phyloP scores from a whole-genome alignment of 2,113 vertebrate species.

The Rhabdornis inornatus region DNA sequence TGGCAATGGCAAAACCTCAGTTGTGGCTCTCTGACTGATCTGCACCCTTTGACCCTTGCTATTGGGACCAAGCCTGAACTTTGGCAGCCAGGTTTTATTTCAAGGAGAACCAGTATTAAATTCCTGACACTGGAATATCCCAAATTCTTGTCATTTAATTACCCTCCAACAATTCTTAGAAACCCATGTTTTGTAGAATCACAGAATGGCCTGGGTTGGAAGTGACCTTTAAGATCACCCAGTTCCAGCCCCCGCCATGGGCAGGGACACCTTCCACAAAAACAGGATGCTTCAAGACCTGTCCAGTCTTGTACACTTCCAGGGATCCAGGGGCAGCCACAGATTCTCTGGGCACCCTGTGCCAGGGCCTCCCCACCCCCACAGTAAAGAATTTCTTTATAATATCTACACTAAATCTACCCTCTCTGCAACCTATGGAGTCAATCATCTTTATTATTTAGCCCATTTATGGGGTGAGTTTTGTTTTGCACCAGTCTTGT shows the following conservation, averaged over 20 bases:
- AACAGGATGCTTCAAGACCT: background rate
- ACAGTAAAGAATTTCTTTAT: background rate
- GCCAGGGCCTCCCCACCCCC: background rate
- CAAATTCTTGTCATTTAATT: background rate
- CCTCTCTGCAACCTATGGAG: background rate
- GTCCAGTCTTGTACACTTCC: background rate
- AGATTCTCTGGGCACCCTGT: background rate
- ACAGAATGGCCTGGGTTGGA: background rate
- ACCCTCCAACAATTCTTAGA: background rate
- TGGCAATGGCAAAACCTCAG: background rate
- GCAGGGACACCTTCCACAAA: background rate
- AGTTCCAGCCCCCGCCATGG: background rate
- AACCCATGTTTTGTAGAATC: accelerated
- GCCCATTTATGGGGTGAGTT: background rate
- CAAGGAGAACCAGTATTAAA: background rate
- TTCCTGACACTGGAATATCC: background rate
- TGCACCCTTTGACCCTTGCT: background rate
- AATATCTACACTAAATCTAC: background rate
- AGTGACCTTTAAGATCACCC: background rate
- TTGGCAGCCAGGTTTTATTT: background rate
- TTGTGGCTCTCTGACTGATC: background rate
- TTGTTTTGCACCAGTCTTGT: background rate
- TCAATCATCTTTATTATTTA: background rate
- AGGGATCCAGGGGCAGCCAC: background rate
- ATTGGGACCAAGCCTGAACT: background rate